A percentile compares a stretch with the other conserved stretches of the same genome.
Conservation (phyloP, 2,797 vertebrate genomes). For the Girardinus metallicus region DNA sequence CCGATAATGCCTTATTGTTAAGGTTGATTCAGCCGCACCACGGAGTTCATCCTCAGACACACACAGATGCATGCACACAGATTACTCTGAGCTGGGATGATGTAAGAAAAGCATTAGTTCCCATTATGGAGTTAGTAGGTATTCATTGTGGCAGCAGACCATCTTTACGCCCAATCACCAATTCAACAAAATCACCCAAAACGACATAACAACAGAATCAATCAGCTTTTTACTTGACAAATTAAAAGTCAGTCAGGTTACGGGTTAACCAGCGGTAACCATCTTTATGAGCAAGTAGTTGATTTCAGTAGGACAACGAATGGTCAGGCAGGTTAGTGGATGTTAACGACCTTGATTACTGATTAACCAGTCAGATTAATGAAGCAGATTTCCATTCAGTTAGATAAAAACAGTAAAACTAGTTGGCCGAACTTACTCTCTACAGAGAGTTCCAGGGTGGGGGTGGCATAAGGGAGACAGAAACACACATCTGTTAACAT, state of each 20-base stretch:
- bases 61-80: slow-evolving; percentile 23
- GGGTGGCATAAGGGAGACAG: slow-evolving; percentile 88
- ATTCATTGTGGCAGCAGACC: slow-evolving; percentile 27
- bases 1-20: slow-evolving; percentile 26
- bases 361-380: slow-evolving; percentile 46
- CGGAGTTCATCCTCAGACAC: slow-evolving; percentile 16
- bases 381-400: slow-evolving; percentile 78
- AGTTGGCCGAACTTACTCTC: slow-evolving; percentile 96
- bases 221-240: not conserved
- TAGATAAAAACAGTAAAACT: slow-evolving; percentile 40
- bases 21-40: slow-evolving; percentile 11
- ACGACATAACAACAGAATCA: slow-evolving; percentile 25
- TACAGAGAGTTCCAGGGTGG: slow-evolving; percentile 91
- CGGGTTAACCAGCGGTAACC: slow-evolving; percentile 14
- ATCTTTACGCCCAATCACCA: slow-evolving; percentile 40
- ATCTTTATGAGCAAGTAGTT: slow-evolving; percentile 33
- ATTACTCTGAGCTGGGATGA: slow-evolving; percentile 10
- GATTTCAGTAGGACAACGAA: slow-evolving; percentile 25
- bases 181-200: slow-evolving; percentile 22
- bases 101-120: slow-evolving; percentile 45
- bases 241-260: slow-evolving; percentile 22
- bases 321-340: slow-evolving; percentile 62
- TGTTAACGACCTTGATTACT: slow-evolving; percentile 44
- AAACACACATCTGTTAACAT: slow-evolving; percentile 92
- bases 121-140: slow-evolving; percentile 54